These are phyloP conservation scores for Carposina sasakii DNA, from an alignment of 1,140 invertebrate genomes.

Conservation along the genomic window DNA sequence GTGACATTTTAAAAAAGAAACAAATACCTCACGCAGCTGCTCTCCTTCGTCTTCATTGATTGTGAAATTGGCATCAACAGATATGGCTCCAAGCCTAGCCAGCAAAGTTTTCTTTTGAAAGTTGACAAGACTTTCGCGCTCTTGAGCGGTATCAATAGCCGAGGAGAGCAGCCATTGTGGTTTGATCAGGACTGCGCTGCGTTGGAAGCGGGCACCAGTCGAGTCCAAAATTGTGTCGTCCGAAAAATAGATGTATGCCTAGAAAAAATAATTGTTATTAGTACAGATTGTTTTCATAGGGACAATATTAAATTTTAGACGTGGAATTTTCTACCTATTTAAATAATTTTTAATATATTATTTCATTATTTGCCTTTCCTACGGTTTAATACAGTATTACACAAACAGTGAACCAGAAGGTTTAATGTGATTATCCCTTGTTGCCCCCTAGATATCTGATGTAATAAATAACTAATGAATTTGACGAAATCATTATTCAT, in stretches of 20 bases:
- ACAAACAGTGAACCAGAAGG: no score
- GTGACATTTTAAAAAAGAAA: no score
- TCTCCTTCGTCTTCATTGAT: constrained; percentile 60
- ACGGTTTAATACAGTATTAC: no score
- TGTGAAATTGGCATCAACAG: constrained; percentile 42
- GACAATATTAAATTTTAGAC: no score
- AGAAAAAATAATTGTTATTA: constrained; percentile 14
- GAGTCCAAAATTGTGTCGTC: constrained; percentile 39
- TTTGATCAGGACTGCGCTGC: constrained; percentile 43
- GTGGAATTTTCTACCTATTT: no score
- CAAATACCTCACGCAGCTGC: constrained; percentile 56
- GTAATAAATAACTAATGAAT: no score
- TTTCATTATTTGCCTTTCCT: no score
- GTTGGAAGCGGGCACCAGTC: constrained; percentile 32
- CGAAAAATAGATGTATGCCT: constrained; percentile 55
- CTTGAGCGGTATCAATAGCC: constrained; percentile 27
- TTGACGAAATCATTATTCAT: no score
- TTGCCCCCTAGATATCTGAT: no score
- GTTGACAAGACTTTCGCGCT: constrained; percentile 19
- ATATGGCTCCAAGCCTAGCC: constrained; percentile 44
- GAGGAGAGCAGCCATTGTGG: constrained; percentile 47
- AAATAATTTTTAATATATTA: no score
- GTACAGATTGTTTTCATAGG: no score
- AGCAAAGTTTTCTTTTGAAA: constrained; percentile 53
- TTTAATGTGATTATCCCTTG: no score